Base-by-base conservation (phyloP, 1,140 invertebrate species). In the Drosophila sucinea region DNA sequence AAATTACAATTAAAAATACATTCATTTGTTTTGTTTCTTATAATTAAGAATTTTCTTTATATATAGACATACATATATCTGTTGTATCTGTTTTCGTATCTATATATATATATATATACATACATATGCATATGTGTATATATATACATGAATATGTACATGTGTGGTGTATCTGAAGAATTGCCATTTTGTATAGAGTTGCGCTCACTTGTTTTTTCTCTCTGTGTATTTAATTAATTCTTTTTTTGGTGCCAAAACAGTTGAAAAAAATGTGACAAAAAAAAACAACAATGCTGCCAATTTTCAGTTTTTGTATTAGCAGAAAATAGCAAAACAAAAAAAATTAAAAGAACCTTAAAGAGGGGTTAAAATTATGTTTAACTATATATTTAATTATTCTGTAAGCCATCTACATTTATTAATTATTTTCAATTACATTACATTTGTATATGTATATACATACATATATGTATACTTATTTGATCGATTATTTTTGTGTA, bases 171-270 rank as follows among this genome's bases (percentile, higher is more conserved):
- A 51, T 51, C 44, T 25, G 29, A 58, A 80, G 71, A 83, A 51
- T 51, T 87, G 83, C 83, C 83, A 87, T 87, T 89, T 78, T 68
- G 79, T 81, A 83, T 83, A 80, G 73, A 89, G 73, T 58, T 58
- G 23, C 44, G 23, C 44, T 51, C 23, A 27, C 10, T 58, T 58
- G 56, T 58, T 27, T 58, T 10, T 58, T 58, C 44, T 51, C 23
- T 51, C 44, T 51, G 23, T 51, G 23, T 51, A 51, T 10, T 51
- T 51, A 47, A 51, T 47, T 51, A 81, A 75, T 70, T 81, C 77
- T 65, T 67, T 77, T 61, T 67, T 87, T 87, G 84, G 83, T 87
- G 83, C 83, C 83, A 87, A 87, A 85, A 86, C 58, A 81, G 57
- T 76, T 63, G 74, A 68, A 85, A 67, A 72, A 73, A 60, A 62